A percentile compares a stretch with the other conserved stretches of the same genome.
phyloP scores from a whole-genome alignment of 2,888 invertebrate genomes.

The Nephrotoma guestfalica region DNA sequence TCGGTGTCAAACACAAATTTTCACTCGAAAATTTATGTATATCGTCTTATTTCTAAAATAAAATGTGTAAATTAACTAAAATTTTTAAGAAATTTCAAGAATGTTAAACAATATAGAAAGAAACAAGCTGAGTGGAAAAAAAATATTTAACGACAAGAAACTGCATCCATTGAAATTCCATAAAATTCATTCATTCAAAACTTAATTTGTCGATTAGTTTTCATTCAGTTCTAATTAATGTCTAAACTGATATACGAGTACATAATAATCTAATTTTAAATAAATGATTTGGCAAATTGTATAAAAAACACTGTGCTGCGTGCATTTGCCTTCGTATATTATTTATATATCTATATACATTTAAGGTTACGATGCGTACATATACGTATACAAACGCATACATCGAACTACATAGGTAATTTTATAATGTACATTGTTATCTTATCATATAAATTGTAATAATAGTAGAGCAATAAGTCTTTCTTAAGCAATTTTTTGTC shows the following conservation, averaged over 20 bases:
- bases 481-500: background rate
- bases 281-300: background rate
- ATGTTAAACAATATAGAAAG: background rate
- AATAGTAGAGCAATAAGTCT: background rate
- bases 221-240: background rate
- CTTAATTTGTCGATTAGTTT: background rate
- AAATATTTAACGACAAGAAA: background rate
- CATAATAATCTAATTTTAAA: background rate
- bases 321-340: background rate
- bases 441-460: background rate
- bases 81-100: background rate
- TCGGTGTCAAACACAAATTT: background rate
- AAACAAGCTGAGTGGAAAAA: background rate
- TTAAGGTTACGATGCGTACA: background rate
- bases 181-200: background rate
- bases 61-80: background rate
- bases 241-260: background rate
- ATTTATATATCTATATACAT: background rate
- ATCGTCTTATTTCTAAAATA: background rate
- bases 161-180: background rate
- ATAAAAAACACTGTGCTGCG: background rate
- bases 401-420: background rate
- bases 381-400: background rate
- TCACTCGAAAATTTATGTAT: background rate
- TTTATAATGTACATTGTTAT: background rate